phyloP scores from a whole-genome alignment of 1,140 invertebrate genomes.

The Thalassaphorura encarpata region DNA sequence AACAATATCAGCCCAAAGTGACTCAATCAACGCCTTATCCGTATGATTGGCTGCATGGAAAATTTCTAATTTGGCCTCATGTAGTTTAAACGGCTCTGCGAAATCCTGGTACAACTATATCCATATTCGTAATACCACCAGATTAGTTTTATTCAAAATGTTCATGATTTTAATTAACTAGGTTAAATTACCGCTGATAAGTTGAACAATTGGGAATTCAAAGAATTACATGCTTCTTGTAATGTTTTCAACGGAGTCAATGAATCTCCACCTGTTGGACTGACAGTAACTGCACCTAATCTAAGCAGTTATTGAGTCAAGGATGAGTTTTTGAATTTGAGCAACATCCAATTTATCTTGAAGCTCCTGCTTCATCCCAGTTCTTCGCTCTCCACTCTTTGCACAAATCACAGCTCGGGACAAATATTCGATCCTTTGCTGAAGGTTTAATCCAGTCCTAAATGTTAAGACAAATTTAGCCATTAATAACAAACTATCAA shows the following conservation, averaged over 20 bases:
- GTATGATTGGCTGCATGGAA: slow-evolving; percentile 45
- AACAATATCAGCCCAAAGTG: slow-evolving; percentile 46
- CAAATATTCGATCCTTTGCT: slow-evolving; percentile 74
- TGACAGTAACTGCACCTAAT: slow-evolving; percentile 35
- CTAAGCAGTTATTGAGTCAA: slow-evolving; percentile 12
- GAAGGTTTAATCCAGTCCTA: slow-evolving; percentile 46
- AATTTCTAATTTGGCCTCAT: slow-evolving; percentile 46
- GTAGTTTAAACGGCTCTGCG: slow-evolving; percentile 44
- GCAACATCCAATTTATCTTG: slow-evolving; percentile 89
- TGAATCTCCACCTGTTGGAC: slow-evolving; percentile 38
- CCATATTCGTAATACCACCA: too few relatives aligned
- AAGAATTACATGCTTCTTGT: slow-evolving; percentile 38
- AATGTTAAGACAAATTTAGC: slow-evolving; percentile 12
- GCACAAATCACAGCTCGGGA: slow-evolving; percentile 91
- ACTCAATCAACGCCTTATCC: slow-evolving; percentile 44
- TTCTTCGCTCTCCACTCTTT: slow-evolving; percentile 62
- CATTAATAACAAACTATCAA: neutral
- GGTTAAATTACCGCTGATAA: slow-evolving; percentile 46
- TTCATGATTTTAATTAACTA: too few relatives aligned
- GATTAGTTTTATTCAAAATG: too few relatives aligned
- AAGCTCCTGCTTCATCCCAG: slow-evolving; percentile 78
- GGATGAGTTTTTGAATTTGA: slow-evolving; percentile 57
- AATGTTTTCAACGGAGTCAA: too few relatives aligned
- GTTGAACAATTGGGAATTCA: slow-evolving; percentile 48
- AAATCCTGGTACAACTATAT: slow-evolving; percentile 55